Evolutionary conservation across 2,113 vertebrate species (phyloP).

Genomic region (Microtus oregoni): DNA sequence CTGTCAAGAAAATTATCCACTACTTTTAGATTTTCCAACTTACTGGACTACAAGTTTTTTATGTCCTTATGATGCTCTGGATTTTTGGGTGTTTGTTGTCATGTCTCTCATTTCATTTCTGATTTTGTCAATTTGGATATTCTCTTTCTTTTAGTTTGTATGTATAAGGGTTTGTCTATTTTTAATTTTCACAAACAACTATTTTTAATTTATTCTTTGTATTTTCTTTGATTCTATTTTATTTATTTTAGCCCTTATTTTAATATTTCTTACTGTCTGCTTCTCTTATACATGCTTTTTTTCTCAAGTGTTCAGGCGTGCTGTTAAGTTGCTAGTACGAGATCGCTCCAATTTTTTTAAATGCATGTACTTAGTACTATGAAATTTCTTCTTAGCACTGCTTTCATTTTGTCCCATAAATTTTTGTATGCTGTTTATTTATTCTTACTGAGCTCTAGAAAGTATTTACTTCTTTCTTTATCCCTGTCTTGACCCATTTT

Average conservation of each 20-base stretch:
- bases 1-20: background rate
- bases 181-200: background rate
- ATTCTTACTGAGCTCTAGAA: background rate
- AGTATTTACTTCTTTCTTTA: background rate
- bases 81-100: background rate
- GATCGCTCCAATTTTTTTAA: background rate
- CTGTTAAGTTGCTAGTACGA: background rate
- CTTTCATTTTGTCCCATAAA: background rate
- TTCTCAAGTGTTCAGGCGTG: background rate
- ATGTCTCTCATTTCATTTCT: background rate
- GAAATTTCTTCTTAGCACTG: background rate
- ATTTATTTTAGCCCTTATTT: background rate
- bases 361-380: background rate
- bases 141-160: background rate
- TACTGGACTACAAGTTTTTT: background rate
- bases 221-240: background rate
- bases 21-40: background rate
- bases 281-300: background rate
- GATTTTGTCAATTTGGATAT: background rate
- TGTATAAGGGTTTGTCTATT: background rate
- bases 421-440: background rate
- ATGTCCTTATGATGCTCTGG: background rate
- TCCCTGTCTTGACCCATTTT: background rate
- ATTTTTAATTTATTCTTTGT: background rate
- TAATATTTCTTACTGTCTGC: background rate